These are phyloP conservation scores for Halcyon chelicuti DNA, from an alignment of 2,797 vertebrate species.

Conservation along the genomic window DNA sequence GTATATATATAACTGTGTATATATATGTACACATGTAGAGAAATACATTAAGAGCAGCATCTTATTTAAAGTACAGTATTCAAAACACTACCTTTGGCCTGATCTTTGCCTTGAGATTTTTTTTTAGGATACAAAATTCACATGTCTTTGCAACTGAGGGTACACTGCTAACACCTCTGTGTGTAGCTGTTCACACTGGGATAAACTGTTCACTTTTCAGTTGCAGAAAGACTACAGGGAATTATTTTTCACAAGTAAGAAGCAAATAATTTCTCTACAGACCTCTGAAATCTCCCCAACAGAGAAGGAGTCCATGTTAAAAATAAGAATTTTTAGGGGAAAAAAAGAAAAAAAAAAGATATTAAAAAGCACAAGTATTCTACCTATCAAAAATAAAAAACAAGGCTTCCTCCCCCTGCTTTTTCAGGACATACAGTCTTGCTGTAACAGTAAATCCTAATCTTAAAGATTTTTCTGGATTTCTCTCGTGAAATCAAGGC, in stretches of 20 bases:
- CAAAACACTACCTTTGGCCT: not conserved
- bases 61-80: not conserved
- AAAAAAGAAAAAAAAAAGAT: not conserved
- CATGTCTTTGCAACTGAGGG: not conserved
- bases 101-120: not conserved
- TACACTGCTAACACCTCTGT: not conserved
- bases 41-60: not conserved
- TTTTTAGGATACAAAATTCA: not conserved
- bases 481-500: not conserved
- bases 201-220: not conserved
- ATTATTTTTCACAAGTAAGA: not conserved
- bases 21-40: not conserved
- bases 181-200: rapidly evolving
- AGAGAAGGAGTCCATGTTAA: not conserved
- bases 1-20: too few species aligned
- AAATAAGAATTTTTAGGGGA: not conserved
- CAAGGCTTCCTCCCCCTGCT: not conserved
- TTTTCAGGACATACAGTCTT: not conserved
- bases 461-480: not conserved
- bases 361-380: not conserved
- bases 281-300: not conserved
- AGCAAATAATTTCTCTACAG: not conserved
- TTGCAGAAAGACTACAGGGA: not conserved
- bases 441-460: not conserved
- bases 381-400: not conserved